Conservation (phyloP, 37 sponge, comb jelly and placozoan genomes). For the Amphimedon queenslandica region DNA sequence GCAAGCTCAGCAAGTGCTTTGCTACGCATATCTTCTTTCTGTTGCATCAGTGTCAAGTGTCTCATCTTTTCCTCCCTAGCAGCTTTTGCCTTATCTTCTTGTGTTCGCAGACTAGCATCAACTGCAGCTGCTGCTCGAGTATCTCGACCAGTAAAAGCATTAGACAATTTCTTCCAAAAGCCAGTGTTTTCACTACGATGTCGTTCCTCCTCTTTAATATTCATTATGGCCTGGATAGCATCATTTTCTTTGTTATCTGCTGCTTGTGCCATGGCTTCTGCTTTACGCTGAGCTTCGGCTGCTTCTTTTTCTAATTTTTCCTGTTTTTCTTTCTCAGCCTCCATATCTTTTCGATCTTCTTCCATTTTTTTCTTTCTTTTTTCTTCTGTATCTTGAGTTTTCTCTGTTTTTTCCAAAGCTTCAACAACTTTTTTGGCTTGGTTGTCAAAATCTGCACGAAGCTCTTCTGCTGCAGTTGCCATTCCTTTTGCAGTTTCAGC, state of each 20-base stretch:
- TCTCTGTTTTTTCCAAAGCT: constrained; percentile 4
- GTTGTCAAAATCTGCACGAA: constrained; percentile 32
- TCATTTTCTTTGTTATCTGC: neutral
- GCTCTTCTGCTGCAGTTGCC: constrained; percentile 36
- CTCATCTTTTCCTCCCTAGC: neutral
- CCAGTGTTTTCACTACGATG: too few relatives aligned
- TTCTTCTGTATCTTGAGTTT: constrained; percentile 1
- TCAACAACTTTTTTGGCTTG: constrained; percentile 21
- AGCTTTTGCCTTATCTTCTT: neutral
- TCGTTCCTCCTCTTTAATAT: too few relatives aligned
- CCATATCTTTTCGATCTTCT: neutral
- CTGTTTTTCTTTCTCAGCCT: neutral
- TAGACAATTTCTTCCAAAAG: too few relatives aligned
- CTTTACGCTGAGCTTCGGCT: too few relatives aligned
- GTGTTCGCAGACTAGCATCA: too few relatives aligned
- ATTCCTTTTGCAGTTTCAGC: constrained; percentile 44
- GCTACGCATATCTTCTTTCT: constrained; percentile 13
- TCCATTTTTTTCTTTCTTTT: constrained; percentile 1
- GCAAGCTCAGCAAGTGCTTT: constrained; percentile 19
- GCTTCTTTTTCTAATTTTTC: too few relatives aligned
- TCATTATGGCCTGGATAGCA: neutral
- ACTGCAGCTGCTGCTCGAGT: too few relatives aligned
- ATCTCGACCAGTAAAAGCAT: too few relatives aligned
- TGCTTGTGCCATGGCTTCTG: too few relatives aligned
- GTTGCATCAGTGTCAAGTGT: constrained; percentile 8